Evolutionary conservation across 30 jellyfish, hydroid and myxozoan genomes (phyloP).

Genomic region (Aurelia sp.): DNA sequence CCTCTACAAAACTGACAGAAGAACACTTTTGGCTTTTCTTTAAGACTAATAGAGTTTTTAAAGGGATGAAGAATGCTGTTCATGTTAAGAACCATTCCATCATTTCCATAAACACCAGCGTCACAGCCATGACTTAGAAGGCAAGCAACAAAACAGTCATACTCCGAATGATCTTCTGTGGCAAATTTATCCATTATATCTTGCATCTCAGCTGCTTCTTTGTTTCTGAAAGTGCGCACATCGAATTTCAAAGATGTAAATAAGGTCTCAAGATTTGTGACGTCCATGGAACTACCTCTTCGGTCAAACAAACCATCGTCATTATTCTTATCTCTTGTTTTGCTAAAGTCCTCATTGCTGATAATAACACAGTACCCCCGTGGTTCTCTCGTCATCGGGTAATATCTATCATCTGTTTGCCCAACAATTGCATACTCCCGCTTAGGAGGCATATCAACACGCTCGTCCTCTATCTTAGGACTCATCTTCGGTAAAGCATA

Average conservation of each 20-base stretch:
- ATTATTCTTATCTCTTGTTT: background rate
- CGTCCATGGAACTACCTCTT: constrained; percentile 32
- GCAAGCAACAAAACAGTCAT: constrained; percentile 39
- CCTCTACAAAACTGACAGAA: constrained; percentile 51
- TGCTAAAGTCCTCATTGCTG: constrained; percentile 26
- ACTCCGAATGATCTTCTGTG: constrained; percentile 21
- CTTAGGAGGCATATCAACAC: background rate
- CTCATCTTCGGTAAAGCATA: too few species aligned
- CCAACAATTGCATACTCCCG: background rate
- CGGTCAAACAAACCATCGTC: background rate
- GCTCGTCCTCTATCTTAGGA: background rate
- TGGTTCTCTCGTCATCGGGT: constrained; percentile 42
- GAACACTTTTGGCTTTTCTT: constrained; percentile 59
- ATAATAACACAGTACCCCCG: constrained; percentile 46
- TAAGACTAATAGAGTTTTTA: constrained; percentile 9
- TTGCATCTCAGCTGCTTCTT: background rate
- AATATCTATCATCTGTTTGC: background rate
- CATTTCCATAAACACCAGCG: constrained; percentile 33
- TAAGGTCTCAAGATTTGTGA: background rate
- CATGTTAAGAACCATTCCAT: constrained; percentile 13
- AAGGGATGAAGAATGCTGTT: constrained; percentile 20
- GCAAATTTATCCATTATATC: background rate
- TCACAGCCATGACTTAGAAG: constrained; percentile 42
- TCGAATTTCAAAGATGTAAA: constrained; percentile 12
- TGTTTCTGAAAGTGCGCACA: background rate